Base-by-base conservation (phyloP, 1,140 invertebrate genomes). In the Vollenhovia emeryi region DNA sequence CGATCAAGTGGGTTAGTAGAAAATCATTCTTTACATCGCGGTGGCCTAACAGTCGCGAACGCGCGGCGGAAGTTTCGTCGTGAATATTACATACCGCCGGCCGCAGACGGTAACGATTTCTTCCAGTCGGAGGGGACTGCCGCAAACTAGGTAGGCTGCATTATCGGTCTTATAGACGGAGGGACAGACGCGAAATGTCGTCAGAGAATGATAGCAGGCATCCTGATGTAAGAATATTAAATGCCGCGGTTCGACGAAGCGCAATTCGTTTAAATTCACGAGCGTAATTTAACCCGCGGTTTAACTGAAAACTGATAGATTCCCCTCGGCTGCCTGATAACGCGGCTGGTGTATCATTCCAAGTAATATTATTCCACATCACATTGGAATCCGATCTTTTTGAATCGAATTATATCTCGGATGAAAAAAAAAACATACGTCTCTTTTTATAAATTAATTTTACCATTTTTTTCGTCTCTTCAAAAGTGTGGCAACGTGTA, bases 111-210 rank as follows among this genome's bases (percentile, higher is more conserved):
- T 79, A 84, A 71, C 60, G 68, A 89, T 89, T 86, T 80, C 87
- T 80, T 60, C 86, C 79, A 74, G 30, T 48, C 59, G 50, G 27
- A 64, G 60, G 62, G 55, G 71, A 45, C 24, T 52, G 60, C 24
- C 60, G 36, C 43, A 85, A 87, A 90, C 75, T 87, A 86, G 88
- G 84, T 80, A 86, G 86, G 64, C 60, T 82, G 84, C 62, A 79
- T 84, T 90, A 87, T 90, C 69, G 78, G 86, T 75, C 83, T 84
- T 86, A 87, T 90, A 80, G 89, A 88, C 74, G 30, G 36, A 33
- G 30, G 33, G 52, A 89, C 59, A 75, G 78, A 89, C 83, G 78
- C 48, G 69, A 76, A 89, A 75, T 48, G 73, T 60, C 43, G 59
- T 40, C 85, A 64, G 52, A 52, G 60, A 84, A 84, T 1, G 57